These are phyloP conservation scores for Prenolepis imparis DNA, from an alignment of 2,888 invertebrate genomes.

Conservation along the genomic window DNA sequence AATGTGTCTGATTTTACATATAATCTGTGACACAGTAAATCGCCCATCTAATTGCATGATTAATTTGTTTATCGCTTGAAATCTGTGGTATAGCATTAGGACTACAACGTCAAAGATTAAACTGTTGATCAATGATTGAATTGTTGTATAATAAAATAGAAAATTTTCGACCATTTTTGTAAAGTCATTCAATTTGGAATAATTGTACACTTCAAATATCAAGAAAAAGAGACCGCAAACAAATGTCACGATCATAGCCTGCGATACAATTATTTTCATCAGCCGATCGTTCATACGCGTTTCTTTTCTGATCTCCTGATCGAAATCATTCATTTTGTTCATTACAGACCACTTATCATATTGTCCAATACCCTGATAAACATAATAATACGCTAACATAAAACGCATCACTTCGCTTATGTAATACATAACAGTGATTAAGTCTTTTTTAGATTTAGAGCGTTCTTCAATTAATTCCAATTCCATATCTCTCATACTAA, in stretches of 20 bases:
- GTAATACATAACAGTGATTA: slow-evolving; percentile 81
- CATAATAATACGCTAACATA: slow-evolving; percentile 79
- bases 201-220: slow-evolving; percentile 78
- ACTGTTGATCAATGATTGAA: slow-evolving; percentile 76
- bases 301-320: slow-evolving; percentile 71
- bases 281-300: slow-evolving; percentile 62
- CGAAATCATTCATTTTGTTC: slow-evolving; percentile 70
- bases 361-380: slow-evolving; percentile 73
- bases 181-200: slow-evolving; percentile 76
- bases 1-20: slow-evolving; percentile 75
- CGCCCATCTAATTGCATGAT: slow-evolving; percentile 70
- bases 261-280: slow-evolving; percentile 66
- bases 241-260: slow-evolving; percentile 67
- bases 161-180: too few relatives aligned
- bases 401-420: slow-evolving; percentile 78
- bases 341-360: slow-evolving; percentile 79
- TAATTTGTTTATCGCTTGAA: slow-evolving; percentile 72
- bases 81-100: slow-evolving; percentile 73
- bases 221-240: slow-evolving; percentile 76
- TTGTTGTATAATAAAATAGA: slow-evolving; percentile 79
- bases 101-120: slow-evolving; percentile 78
- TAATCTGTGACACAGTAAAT: slow-evolving; percentile 65
- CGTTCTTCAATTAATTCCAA: slow-evolving; percentile 66
- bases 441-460: too few relatives aligned
- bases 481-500: too few relatives aligned